phyloP scores from a whole-genome alignment of 1,140 invertebrate species.

The Drosophila orosa region DNA sequence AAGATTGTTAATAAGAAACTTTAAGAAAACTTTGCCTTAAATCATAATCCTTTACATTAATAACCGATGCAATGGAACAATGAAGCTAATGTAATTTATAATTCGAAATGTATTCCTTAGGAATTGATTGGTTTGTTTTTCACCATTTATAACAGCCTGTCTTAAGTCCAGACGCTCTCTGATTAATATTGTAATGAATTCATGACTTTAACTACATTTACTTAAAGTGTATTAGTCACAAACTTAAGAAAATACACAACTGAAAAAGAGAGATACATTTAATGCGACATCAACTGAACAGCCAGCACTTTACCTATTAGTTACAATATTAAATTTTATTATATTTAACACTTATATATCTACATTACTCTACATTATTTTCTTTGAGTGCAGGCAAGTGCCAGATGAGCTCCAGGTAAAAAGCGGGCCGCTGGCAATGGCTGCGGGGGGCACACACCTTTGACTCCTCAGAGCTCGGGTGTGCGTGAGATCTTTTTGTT shows the following conservation, averaged over 20 bases:
- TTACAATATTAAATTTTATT: too few relatives aligned
- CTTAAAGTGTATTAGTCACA: not conserved
- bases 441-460: not conserved
- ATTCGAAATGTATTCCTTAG: too few relatives aligned
- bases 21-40: too few relatives aligned
- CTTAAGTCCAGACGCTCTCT: not conserved
- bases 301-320: not conserved
- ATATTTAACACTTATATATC: too few relatives aligned
- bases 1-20: not conserved
- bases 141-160: too few relatives aligned
- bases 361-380: too few relatives aligned
- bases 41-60: too few relatives aligned
- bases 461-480: slow-evolving; percentile 3
- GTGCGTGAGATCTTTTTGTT: slow-evolving; percentile 57
- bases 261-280: not conserved
- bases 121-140: too few relatives aligned
- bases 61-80: too few relatives aligned
- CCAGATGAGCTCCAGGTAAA: slow-evolving; percentile 8
- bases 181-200: not conserved
- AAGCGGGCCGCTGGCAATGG: not conserved
- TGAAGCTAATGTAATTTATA: too few relatives aligned
- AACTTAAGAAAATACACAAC: not conserved
- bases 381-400: slow-evolving; percentile 14
- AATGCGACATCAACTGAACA: too few relatives aligned
- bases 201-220: not conserved